These are phyloP conservation scores for Temnothorax rugatulus DNA, from an alignment of 2,888 invertebrate species.

Conservation along the genomic window DNA sequence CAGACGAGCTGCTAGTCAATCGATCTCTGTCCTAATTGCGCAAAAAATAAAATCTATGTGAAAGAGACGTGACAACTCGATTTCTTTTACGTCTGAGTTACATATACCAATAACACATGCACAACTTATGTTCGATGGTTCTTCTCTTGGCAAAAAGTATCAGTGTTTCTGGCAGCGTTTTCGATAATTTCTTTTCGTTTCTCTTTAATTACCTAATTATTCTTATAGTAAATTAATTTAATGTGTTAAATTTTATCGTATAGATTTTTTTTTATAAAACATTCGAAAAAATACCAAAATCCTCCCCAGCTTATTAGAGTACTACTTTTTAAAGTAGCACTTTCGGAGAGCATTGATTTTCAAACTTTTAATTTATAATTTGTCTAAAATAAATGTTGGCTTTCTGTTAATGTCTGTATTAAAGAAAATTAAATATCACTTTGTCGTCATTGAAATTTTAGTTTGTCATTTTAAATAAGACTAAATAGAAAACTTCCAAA, in stretches of 20 bases:
- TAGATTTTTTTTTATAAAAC: not conserved
- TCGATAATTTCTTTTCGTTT: not conserved
- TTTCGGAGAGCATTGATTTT: not conserved
- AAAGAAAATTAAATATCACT: conserved; percentile 9
- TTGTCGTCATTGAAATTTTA: not conserved
- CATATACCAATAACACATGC: not conserved
- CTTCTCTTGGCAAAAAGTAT: not conserved
- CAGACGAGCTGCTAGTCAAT: conserved; percentile 2
- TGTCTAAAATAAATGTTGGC: not conserved
- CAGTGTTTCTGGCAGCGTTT: not conserved
- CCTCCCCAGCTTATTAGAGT: not conserved
- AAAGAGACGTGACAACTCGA: not conserved
- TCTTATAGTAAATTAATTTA: conserved; percentile 16
- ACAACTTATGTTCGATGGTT: not conserved
- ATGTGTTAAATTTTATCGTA: not conserved
- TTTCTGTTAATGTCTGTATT: not conserved
- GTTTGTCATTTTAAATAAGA: not conserved
- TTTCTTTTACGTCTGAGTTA: conserved; percentile 4
- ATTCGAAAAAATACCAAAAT: not conserved
- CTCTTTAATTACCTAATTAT: not conserved
- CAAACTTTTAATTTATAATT: not conserved
- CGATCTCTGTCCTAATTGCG: conserved; percentile 16
- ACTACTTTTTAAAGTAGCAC: not conserved
- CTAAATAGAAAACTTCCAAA: not conserved
- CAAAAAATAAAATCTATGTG: conserved; percentile 20